Evolutionary conservation across 2,888 invertebrate species (phyloP).

Genomic region (Clitarchus hookeri): DNA sequence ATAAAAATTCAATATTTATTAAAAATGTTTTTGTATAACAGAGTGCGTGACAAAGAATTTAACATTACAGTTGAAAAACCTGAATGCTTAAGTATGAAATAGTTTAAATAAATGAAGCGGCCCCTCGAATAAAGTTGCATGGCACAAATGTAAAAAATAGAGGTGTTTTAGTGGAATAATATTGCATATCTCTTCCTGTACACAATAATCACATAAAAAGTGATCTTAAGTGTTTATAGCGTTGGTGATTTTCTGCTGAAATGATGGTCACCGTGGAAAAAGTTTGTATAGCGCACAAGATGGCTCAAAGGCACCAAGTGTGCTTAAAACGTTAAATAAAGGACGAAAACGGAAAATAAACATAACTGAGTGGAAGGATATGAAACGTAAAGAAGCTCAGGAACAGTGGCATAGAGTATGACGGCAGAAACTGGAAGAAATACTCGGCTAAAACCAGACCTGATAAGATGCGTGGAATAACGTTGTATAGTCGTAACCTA

Average conservation of each 20-base stretch:
- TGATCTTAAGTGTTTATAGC: background rate
- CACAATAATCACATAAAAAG: too few species aligned
- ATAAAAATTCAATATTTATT: too few species aligned
- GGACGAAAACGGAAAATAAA: background rate
- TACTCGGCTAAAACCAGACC: background rate
- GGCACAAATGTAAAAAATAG: too few species aligned
- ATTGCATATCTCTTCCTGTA: background rate
- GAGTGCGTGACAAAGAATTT: too few species aligned
- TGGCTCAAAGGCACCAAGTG: background rate
- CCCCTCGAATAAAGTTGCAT: too few species aligned
- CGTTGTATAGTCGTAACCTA: background rate
- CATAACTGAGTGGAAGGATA: slow-evolving; percentile 15
- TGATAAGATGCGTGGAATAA: slow-evolving; percentile 17
- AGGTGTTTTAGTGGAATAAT: background rate
- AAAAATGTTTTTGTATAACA: too few species aligned
- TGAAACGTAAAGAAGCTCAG: slow-evolving; percentile 11
- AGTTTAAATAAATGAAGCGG: too few species aligned
- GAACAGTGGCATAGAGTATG: slow-evolving; percentile 15
- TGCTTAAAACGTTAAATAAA: background rate
- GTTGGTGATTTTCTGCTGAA: background rate
- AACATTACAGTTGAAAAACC: too few species aligned
- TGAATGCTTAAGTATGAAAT: too few species aligned
- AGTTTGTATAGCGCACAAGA: background rate
- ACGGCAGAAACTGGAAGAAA: slow-evolving; percentile 4
- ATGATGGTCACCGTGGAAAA: background rate